Conservation (phyloP, 2,888 invertebrate species). For the Neoascia interrupta region DNA sequence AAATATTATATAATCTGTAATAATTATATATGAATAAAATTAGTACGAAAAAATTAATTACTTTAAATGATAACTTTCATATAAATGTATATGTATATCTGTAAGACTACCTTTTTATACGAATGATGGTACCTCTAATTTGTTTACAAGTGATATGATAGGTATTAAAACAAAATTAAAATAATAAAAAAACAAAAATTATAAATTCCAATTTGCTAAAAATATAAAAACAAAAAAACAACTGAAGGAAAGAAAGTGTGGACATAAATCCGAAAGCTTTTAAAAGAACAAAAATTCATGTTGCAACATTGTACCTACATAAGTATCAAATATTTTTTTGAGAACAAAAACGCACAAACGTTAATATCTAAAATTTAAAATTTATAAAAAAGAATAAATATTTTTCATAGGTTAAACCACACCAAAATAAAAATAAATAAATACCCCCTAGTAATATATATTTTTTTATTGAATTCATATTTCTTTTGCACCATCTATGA, state of each 20-base stretch:
- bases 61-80: constrained; percentile 17
- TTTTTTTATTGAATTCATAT: constrained; percentile 54
- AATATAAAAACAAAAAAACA: constrained; percentile 5
- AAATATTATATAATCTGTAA: constrained; percentile 8
- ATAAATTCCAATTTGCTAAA: constrained; percentile 59
- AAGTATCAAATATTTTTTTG: constrained; percentile 64
- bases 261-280: constrained; percentile 45
- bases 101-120: constrained; percentile 70
- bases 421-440: constrained; percentile 20
- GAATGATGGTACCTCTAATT: constrained; percentile 66
- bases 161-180: constrained; percentile 43
- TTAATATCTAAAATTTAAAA: constrained; percentile 25
- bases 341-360: constrained; percentile 65
- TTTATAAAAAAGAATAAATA: constrained; percentile 25
- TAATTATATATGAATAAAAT: neutral
- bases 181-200: constrained; percentile 28
- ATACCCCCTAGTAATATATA: constrained; percentile 42
- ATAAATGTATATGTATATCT: constrained; percentile 59
- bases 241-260: constrained; percentile 32
- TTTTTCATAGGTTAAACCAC: constrained; percentile 28
- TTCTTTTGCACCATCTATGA: constrained; percentile 49
- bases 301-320: constrained; percentile 70
- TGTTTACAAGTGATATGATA: constrained; percentile 67
- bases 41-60: too few species aligned
- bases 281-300: constrained; percentile 51